A percentile compares a stretch with the other conserved stretches of the same genome.
Evolutionary conservation across 2,113 vertebrate species (phyloP).

Genomic region (Corythornis madagascariensis): DNA sequence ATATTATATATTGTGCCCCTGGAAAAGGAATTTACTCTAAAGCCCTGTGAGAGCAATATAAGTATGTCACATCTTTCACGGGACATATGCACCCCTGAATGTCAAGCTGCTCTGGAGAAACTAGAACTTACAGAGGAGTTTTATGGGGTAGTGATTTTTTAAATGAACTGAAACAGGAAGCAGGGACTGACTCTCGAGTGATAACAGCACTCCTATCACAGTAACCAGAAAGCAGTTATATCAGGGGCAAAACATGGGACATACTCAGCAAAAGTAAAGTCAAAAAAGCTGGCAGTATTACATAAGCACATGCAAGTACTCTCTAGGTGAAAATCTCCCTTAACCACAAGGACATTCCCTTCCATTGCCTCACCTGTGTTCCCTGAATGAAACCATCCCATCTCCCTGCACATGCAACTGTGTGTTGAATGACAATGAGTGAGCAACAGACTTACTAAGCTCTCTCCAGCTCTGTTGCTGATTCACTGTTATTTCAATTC

Average conservation of each 20-base stretch:
- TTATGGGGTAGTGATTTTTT: not conserved
- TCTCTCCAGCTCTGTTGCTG: not conserved
- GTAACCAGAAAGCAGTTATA: not conserved
- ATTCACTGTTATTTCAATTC: not conserved
- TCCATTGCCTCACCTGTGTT: not conserved
- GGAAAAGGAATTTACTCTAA: not conserved
- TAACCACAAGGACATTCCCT: not conserved
- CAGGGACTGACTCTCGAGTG: not conserved
- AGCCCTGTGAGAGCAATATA: not conserved
- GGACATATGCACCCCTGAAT: not conserved
- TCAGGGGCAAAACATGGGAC: not conserved
- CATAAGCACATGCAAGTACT: not conserved
- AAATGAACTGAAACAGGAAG: not conserved
- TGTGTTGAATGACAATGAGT: not conserved
- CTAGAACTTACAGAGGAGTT: not conserved
- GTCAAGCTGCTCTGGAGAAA: not conserved
- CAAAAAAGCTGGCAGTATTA: not conserved
- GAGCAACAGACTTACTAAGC: not conserved
- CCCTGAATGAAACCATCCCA: not conserved
- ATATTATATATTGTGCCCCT: not conserved
- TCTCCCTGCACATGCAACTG: not conserved
- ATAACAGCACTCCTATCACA: not conserved
- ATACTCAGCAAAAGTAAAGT: not conserved
- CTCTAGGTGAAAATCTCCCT: not conserved
- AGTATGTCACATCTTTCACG: not conserved